Evolutionary conservation across 2,113 vertebrate species (phyloP).

Genomic region (Eptatretus burgeri): DNA sequence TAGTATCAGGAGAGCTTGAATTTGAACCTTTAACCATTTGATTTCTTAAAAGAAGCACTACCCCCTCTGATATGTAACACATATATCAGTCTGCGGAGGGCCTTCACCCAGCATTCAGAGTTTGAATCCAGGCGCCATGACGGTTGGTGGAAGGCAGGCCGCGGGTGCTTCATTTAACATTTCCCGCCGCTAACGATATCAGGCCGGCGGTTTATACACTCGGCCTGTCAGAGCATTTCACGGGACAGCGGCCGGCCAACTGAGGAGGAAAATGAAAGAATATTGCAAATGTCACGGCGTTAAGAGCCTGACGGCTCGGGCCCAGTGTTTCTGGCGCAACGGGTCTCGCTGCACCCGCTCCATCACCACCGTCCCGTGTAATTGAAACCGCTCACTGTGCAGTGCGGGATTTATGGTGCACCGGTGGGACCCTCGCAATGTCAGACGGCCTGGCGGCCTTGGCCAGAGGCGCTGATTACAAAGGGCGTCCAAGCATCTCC

Average conservation of each 20-base stretch:
- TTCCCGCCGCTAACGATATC: slow-evolving; percentile 4
- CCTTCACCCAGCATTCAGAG: too few species aligned
- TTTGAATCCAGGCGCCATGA: too few species aligned
- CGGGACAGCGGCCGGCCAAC: slow-evolving; percentile 4
- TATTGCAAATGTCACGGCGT: slow-evolving; percentile 6
- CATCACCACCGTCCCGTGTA: slow-evolving; percentile 7
- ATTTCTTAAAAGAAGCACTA: too few species aligned
- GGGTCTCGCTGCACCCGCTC: slow-evolving; percentile 1
- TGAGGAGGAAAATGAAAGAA: slow-evolving; percentile 6
- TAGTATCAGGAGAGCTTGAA: too few species aligned
- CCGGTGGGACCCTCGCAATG: slow-evolving; percentile 5
- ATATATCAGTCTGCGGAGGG: too few species aligned
- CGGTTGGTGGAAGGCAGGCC: not conserved
- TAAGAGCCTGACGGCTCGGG: slow-evolving; percentile 5
- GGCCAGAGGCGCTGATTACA: slow-evolving; percentile 1
- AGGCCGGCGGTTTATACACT: slow-evolving; percentile 1
- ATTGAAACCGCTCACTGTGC: slow-evolving; percentile 5
- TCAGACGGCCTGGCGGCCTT: not conserved
- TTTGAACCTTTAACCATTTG: too few species aligned
- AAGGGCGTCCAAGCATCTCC: not conserved
- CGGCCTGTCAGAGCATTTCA: slow-evolving; percentile 5
- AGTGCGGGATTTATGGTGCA: slow-evolving; percentile 1
- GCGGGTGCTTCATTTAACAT: slow-evolving; percentile 5
- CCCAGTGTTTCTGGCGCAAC: not conserved
- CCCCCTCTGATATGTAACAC: too few species aligned